Percentiles rank a stretch among this genome's conserved stretches.
These are phyloP conservation scores for Myotis pilosus DNA, from an alignment of 2,797 vertebrate genomes.

Conservation along the genomic window DNA sequence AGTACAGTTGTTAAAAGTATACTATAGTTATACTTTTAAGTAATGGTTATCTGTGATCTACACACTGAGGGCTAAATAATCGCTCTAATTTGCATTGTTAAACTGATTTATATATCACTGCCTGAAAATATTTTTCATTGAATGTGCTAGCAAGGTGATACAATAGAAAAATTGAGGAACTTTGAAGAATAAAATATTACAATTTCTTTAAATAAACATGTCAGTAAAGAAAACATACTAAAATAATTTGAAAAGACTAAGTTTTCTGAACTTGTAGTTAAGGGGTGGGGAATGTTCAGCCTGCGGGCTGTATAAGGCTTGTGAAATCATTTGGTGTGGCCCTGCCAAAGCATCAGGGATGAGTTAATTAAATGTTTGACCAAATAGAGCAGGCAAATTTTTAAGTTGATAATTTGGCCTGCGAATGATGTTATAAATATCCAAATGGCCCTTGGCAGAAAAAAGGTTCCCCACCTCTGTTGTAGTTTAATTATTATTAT, in stretches of 20 bases:
- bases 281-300: no score
- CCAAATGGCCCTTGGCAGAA: no score
- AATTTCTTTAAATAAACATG: slow-evolving; percentile 40
- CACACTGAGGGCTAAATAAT: background rate
- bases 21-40: slow-evolving; percentile 25
- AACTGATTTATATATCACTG: background rate
- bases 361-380: no score
- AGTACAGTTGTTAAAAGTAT: background rate
- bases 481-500: slow-evolving; percentile 14
- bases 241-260: slow-evolving; percentile 24
- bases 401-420: no score
- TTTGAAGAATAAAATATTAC: slow-evolving; percentile 39
- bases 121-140: slow-evolving; percentile 27
- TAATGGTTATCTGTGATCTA: background rate
- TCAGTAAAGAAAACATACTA: background rate
- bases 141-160: slow-evolving; percentile 16
- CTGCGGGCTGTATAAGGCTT: no score
- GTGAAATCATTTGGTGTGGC: no score
- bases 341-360: no score
- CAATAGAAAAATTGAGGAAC: background rate
- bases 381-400: no score
- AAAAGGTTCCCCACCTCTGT: background rate
- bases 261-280: slow-evolving; percentile 24
- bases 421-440: no score
- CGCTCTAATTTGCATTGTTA: background rate